Evolutionary conservation across 1,140 invertebrate genomes (phyloP).

Genomic region (Trialeurodes vaporariorum): DNA sequence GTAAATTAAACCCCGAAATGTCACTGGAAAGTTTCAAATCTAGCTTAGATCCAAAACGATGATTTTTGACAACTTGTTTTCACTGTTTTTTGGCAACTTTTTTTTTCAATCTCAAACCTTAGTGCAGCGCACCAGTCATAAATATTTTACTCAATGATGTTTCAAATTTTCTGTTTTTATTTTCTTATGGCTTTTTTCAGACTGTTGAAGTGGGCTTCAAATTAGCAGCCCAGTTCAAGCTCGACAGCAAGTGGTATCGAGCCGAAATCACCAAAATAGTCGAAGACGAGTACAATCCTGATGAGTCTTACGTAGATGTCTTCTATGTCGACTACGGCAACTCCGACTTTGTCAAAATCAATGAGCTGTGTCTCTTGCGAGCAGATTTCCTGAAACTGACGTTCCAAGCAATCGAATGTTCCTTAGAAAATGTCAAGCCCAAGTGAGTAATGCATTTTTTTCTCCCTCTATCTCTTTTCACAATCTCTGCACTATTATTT

Average conservation of each 20-base stretch:
- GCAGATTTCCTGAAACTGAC: constrained; percentile 59
- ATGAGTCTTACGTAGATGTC: constrained; percentile 43
- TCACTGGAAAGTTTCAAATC: too few relatives aligned
- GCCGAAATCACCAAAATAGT: constrained; percentile 34
- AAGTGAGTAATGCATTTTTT: constrained; percentile 30
- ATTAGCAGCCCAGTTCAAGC: constrained; percentile 57
- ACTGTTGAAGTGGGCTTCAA: background rate
- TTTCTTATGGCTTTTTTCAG: background rate
- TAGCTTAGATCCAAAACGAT: too few relatives aligned
- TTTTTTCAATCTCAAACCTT: too few relatives aligned
- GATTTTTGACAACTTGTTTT: too few relatives aligned
- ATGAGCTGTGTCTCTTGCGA: constrained; percentile 51
- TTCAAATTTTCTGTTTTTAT: too few relatives aligned
- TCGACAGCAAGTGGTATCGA: constrained; percentile 64
- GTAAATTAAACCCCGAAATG: too few relatives aligned
- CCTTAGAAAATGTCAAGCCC: constrained; percentile 54
- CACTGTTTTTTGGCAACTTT: too few relatives aligned
- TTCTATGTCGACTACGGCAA: constrained; percentile 76
- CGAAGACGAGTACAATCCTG: constrained; percentile 39
- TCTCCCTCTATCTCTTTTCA: too few relatives aligned
- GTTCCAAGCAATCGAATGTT: constrained; percentile 69
- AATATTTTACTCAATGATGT: too few relatives aligned
- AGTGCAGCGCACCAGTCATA: too few relatives aligned
- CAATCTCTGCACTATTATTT: too few relatives aligned
- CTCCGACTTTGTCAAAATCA: constrained; percentile 44